Evolutionary conservation across 2,797 vertebrate species (phyloP).

Genomic region (Numenius phaeopus): DNA sequence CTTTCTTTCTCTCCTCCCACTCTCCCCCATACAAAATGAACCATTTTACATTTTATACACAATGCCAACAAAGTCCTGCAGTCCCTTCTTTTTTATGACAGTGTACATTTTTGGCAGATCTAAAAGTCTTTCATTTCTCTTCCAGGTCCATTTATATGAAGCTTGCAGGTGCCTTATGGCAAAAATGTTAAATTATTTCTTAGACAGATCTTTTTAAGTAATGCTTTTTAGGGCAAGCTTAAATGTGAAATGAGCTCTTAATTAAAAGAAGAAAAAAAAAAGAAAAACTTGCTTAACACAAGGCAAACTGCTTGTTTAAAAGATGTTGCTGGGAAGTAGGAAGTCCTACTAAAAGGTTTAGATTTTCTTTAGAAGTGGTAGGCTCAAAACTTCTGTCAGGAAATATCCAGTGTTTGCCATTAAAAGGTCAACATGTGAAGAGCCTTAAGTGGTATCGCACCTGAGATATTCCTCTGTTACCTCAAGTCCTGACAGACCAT

Average conservation of each 20-base stretch:
- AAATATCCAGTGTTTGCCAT: neutral
- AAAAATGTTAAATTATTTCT: slow-evolving; percentile 72
- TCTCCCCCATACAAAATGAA: neutral
- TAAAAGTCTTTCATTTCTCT: slow-evolving; percentile 60
- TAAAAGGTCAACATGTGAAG: neutral
- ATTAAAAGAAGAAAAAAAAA: neutral
- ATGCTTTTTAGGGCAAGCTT: slow-evolving; percentile 32
- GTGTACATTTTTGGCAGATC: slow-evolving; percentile 46
- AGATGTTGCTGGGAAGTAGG: neutral
- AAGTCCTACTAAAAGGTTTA: neutral
- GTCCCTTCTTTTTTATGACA: slow-evolving; percentile 10
- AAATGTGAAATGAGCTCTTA: slow-evolving; percentile 31
- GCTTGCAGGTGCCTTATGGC: slow-evolving; percentile 56
- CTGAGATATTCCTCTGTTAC: neutral
- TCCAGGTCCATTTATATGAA: slow-evolving; percentile 60
- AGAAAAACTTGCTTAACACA: neutral
- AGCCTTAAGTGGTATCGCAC: neutral
- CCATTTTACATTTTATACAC: neutral
- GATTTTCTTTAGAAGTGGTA: neutral
- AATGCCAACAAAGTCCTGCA: slow-evolving; percentile 22
- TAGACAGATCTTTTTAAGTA: slow-evolving; percentile 34
- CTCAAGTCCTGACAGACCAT: neutral
- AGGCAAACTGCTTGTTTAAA: neutral
- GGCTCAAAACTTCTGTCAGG: neutral
- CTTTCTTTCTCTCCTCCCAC: neutral